Conservation (phyloP, 2,113 vertebrate genomes). For the Syngnathoides biaculeatus region DNA sequence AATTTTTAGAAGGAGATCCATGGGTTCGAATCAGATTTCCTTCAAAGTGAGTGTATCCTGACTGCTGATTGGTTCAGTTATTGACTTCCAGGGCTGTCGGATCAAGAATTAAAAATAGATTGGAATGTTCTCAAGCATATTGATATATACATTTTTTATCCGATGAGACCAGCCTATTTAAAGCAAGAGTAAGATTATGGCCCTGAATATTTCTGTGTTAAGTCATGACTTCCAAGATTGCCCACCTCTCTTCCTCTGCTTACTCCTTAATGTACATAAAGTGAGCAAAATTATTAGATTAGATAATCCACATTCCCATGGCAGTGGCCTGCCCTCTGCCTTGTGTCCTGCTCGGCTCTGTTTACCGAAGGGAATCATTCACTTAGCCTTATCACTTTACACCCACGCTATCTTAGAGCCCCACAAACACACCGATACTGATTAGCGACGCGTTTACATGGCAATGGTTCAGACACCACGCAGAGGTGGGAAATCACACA, state of each 20-base stretch:
- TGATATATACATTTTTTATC: too few relatives aligned
- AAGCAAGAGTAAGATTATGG: neutral
- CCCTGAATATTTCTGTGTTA: neutral
- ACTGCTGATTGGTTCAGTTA: too few relatives aligned
- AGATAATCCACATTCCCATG: conserved; percentile 62
- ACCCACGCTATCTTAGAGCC: conserved; percentile 26
- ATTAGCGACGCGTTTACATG: conserved; percentile 35
- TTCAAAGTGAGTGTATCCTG: too few relatives aligned
- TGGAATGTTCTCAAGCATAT: too few relatives aligned
- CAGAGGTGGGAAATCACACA: conserved; percentile 26
- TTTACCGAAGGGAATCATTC: conserved; percentile 57
- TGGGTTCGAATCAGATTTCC: too few relatives aligned
- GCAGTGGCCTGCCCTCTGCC: conserved; percentile 47
- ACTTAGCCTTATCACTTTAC: conserved; percentile 57
- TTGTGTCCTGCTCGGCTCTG: conserved; percentile 34
- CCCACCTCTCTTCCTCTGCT: neutral
- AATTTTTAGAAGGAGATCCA: too few relatives aligned
- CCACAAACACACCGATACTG: conserved; percentile 34
- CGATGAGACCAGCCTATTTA: too few relatives aligned
- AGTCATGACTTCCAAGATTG: conserved; percentile 4
- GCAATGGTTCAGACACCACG: conserved; percentile 16
- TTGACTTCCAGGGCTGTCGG: too few relatives aligned
- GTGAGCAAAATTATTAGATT: conserved; percentile 34
- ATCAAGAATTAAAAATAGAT: too few relatives aligned
- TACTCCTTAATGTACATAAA: conserved; percentile 58